These are phyloP conservation scores for Chaenocephalus aceratus DNA, from an alignment of 2,113 vertebrate genomes.

Conservation along the genomic window DNA sequence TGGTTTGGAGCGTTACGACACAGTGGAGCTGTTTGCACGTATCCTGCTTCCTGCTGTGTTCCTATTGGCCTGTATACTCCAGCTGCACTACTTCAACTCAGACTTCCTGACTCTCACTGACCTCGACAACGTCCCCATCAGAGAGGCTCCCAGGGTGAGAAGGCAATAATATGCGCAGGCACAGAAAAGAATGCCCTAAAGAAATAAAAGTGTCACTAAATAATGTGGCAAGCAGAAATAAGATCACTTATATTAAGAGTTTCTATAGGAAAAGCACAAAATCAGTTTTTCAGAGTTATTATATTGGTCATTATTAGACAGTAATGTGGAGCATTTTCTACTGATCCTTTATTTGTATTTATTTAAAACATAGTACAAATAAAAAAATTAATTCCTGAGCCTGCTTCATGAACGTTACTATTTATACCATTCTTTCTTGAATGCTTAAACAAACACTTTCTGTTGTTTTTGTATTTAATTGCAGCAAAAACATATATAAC, in stretches of 20 bases:
- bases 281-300: not conserved
- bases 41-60: conserved; percentile 83
- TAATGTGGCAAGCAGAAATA: not conserved
- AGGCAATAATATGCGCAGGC: not conserved
- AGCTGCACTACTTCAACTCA: conserved; percentile 84
- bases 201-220: not conserved
- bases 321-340: not conserved
- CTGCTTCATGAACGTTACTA: not conserved
- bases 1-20: conserved; percentile 82
- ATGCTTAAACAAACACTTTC: not conserved
- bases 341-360: no score
- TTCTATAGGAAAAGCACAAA: not conserved
- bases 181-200: not conserved
- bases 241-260: not conserved
- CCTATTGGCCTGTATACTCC: conserved; percentile 85
- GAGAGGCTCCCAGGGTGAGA: conserved; percentile 74
- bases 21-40: conserved; percentile 79
- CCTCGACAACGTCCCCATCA: conserved; percentile 75
- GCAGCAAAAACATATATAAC: not conserved
- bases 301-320: not conserved
- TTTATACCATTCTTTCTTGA: not conserved
- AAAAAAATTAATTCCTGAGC: not conserved
- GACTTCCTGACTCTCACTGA: conserved; percentile 85
- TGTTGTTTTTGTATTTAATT: not conserved
- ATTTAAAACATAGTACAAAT: not conserved